Percentiles rank a stretch among this genome's conserved stretches.
phyloP scores from a whole-genome alignment of 2,888 invertebrate genomes.

The Exephanes ischioxanthus region DNA sequence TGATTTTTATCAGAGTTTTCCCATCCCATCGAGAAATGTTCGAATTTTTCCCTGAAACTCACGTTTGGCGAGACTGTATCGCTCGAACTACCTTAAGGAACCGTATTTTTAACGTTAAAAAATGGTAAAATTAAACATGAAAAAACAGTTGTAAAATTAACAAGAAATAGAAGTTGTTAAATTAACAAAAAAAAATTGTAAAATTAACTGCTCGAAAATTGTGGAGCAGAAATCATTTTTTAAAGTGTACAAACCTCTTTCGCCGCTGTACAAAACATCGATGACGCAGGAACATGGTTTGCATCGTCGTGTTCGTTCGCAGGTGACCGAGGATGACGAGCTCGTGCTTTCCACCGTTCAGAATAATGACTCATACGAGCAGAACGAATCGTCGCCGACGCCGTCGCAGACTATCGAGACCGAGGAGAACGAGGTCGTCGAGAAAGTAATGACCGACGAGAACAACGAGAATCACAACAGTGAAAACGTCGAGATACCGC shows the following conservation, averaged over 20 bases:
- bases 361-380: constrained; percentile 71
- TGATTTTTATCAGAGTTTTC: too few relatives aligned
- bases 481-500: constrained; percentile 77
- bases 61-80: too few relatives aligned
- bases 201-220: too few relatives aligned
- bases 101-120: not conserved
- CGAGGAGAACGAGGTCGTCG: constrained; percentile 71
- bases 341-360: constrained; percentile 74
- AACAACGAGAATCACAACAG: constrained; percentile 79
- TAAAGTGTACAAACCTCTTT: not conserved
- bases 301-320: constrained; percentile 12
- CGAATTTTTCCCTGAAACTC: too few relatives aligned
- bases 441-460: constrained; percentile 73
- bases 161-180: too few relatives aligned
- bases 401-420: constrained; percentile 68
- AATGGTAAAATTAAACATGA: too few relatives aligned
- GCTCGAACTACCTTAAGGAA: not conserved
- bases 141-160: too few relatives aligned
- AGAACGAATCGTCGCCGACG: constrained; percentile 65
- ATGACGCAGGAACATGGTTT: not conserved
- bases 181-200: too few relatives aligned
- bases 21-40: too few relatives aligned
- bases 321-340: constrained; percentile 82
- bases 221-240: not conserved
- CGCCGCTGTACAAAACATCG: not conserved